Evolutionary conservation across 2,113 vertebrate species (phyloP).

Genomic region (Urocolius indicus): DNA sequence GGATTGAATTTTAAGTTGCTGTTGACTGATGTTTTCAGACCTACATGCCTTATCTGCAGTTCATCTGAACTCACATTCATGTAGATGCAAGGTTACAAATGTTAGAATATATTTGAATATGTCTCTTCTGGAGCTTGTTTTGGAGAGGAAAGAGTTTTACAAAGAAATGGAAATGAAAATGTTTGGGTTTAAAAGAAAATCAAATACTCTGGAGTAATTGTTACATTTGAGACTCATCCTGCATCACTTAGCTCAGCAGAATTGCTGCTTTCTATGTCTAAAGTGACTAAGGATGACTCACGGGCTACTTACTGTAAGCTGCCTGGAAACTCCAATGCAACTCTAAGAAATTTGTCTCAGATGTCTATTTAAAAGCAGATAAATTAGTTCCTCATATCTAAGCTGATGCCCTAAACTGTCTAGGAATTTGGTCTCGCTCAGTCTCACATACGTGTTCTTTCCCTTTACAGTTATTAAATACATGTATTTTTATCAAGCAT

Average conservation of each 20-base stretch:
- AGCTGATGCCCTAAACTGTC: not conserved
- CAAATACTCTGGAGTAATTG: not conserved
- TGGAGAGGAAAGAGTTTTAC: not conserved
- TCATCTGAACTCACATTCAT: not conserved
- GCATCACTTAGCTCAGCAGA: not conserved
- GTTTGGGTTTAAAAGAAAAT: not conserved
- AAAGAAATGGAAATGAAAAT: not conserved
- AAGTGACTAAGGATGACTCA: not conserved
- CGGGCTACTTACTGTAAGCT: rapidly evolving
- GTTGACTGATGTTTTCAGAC: not conserved
- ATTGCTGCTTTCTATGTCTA: not conserved
- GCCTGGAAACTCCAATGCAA: not conserved
- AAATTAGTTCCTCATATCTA: not conserved
- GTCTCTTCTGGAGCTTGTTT: not conserved
- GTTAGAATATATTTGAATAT: not conserved
- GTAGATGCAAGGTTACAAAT: not conserved
- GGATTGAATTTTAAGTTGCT: not conserved
- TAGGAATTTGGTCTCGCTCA: not conserved
- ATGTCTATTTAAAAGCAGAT: not conserved
- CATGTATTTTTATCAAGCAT: not conserved
- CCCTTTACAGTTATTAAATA: not conserved
- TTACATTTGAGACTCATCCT: not conserved
- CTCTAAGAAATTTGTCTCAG: not conserved
- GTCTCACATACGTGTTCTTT: not conserved
- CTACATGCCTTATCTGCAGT: not conserved